A percentile compares a stretch with the other conserved stretches of the same genome.
Conservation (phyloP, 2,888 invertebrate genomes). For the Drosophila merina region DNA sequence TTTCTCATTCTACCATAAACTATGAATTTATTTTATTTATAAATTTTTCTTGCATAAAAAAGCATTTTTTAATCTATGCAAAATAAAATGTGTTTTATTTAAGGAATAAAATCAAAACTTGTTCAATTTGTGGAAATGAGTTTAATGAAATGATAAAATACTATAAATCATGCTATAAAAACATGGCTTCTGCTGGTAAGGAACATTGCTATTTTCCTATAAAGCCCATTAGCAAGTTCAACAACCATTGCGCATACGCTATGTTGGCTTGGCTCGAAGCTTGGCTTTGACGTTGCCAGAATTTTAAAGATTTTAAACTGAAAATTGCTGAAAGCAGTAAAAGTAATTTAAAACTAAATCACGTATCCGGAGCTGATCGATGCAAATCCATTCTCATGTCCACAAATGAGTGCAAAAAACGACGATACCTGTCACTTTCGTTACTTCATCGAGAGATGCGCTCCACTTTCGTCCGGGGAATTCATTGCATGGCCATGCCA, state of each 20-base stretch:
- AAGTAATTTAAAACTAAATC: conserved; percentile 66
- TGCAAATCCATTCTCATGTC: conserved; percentile 55
- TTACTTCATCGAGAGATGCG: conserved; percentile 72
- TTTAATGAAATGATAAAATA: too few relatives aligned
- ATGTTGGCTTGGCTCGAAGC: conserved; percentile 3
- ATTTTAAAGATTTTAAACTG: conserved; percentile 10
- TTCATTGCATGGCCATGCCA: conserved; percentile 50
- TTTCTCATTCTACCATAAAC: conserved; percentile 32
- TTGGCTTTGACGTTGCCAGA: conserved; percentile 49
- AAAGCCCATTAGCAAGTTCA: conserved; percentile 13
- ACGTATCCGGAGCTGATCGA: conserved; percentile 57
- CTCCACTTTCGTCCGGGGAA: conserved; percentile 54
- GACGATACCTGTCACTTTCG: conserved; percentile 66
- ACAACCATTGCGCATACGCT: conserved; percentile 32
- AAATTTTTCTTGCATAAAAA: conserved; percentile 22
- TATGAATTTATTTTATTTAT: conserved; percentile 17
- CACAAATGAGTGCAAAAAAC: conserved; percentile 35
- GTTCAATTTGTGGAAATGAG: too few relatives aligned
- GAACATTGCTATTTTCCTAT: neutral
- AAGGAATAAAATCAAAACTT: neutral
- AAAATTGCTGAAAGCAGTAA: conserved; percentile 34
- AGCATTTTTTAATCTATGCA: conserved; percentile 22
- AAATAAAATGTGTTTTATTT: neutral
- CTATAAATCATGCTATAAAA: neutral
- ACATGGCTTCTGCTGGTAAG: neutral